Evolutionary conservation across 2,888 invertebrate genomes (phyloP).

Genomic region (Folsomia candida): DNA sequence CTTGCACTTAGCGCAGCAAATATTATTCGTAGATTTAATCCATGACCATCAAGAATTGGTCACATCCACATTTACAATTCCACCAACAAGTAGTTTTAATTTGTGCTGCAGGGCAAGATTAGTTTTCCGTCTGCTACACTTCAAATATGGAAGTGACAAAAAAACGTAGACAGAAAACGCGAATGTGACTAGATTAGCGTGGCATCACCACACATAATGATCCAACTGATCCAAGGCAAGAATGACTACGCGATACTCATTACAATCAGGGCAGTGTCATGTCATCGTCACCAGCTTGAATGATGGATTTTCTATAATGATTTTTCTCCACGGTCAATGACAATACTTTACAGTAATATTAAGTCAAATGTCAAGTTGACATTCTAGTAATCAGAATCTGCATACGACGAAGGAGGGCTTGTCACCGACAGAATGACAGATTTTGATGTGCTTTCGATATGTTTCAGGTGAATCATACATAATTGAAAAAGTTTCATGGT

Average conservation of each 20-base stretch:
- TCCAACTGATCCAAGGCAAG: neutral
- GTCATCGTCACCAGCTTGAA: neutral
- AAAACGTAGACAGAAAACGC: neutral
- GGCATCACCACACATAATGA: neutral
- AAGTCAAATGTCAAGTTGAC: neutral
- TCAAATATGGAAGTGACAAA: neutral
- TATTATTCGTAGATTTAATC: neutral
- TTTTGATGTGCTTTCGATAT: no score
- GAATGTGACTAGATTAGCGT: neutral
- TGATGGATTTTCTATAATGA: neutral
- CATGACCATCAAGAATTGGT: neutral
- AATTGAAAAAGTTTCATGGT: no score
- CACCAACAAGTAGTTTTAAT: neutral
- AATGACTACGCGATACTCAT: neutral
- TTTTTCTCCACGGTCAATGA: neutral
- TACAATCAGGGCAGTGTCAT: neutral
- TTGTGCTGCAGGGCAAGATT: neutral
- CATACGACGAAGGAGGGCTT: no score
- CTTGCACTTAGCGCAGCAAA: no score
- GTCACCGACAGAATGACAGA: no score
- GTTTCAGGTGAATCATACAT: no score
- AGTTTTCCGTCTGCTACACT: neutral
- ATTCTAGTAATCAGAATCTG: no score
- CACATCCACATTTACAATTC: neutral
- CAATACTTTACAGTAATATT: neutral